Evolutionary conservation across 2,113 vertebrate genomes (phyloP), one percentile per base, ranked within the genome.

Genomic region (Ictidomys tridecemlineatus): DNA sequence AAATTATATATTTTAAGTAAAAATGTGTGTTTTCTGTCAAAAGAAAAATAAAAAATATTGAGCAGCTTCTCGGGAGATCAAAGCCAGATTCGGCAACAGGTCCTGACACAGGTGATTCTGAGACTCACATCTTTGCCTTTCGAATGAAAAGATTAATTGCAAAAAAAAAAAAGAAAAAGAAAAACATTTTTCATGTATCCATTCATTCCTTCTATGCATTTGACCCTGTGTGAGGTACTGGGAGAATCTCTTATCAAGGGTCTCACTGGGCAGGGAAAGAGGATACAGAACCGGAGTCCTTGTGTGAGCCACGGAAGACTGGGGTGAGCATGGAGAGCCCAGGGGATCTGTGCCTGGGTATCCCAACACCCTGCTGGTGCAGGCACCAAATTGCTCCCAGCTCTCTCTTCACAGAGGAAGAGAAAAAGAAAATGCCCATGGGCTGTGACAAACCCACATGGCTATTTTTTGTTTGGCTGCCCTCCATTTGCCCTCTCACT

Each of bases 1-100:
- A 92, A 97, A 95, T 97, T 86, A 92, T 24, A 79, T 9, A 13
- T 4, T 83, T 95, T 85, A 73, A 63, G 73, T 65, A 42, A 85
- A 73, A 93, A 37, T 51, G 0, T 45, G 45, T 45, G 76, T 79
- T 79, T 95, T 91, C 73, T 86, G 17, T 89, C 86, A 96, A 84
- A 89, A 90, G 1, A 89, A 85, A 94, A 84, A 92, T 24, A 69
- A 93, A 95, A 94, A 94, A 63, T 88, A 65, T 89, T 53, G 12
- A 90, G 24, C 73, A 63, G 73, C n/a, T 77, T 94, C 93, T 72
- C 32, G 39, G 79, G 22, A 77, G 69, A 72, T 87, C 77, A 89
- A 70, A 97, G 67, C 20, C 61, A 84, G 74, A 85, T 17, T 96
- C 72, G 2, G n/a, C 34, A 56, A 80, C 32, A 83, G 34, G 22